Conservation (phyloP, 2,797 vertebrate genomes). For the Megalops cyprinoides region DNA sequence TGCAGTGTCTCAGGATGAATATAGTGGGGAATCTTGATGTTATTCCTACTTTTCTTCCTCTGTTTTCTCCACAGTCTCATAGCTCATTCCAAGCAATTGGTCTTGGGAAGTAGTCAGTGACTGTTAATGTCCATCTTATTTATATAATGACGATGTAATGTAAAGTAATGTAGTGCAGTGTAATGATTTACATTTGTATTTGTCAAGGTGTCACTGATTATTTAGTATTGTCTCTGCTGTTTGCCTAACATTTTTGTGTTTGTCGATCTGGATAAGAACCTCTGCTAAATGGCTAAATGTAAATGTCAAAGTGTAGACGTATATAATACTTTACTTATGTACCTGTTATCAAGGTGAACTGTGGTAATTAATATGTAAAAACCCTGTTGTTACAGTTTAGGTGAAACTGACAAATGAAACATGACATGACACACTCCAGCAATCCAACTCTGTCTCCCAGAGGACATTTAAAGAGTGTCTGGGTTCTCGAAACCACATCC, state of each 20-base stretch:
- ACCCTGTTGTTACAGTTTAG: conserved; percentile 1
- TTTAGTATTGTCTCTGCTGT: no score
- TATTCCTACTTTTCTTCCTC: neutral
- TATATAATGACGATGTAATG: no score
- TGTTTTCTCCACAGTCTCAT: no score
- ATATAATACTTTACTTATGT: no score
- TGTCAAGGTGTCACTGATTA: no score
- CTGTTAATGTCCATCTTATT: no score
- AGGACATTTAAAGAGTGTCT: neutral
- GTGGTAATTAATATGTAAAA: neutral
- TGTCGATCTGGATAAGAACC: neutral
- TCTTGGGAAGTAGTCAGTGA: no score
- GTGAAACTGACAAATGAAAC: neutral
- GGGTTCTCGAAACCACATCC: neutral
- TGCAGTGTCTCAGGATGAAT: neutral
- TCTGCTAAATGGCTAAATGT: neutral
- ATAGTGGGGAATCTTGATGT: neutral
- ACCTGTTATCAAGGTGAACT: neutral
- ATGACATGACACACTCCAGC: neutral
- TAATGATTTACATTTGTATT: no score
- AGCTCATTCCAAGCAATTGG: no score
- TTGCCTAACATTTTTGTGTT: no score
- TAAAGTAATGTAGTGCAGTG: no score
- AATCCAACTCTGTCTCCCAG: neutral
- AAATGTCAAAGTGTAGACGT: no score